phyloP scores from a whole-genome alignment of 53 echinoderm and acorn worm genomes.

The Temnopleurus reevesii region DNA sequence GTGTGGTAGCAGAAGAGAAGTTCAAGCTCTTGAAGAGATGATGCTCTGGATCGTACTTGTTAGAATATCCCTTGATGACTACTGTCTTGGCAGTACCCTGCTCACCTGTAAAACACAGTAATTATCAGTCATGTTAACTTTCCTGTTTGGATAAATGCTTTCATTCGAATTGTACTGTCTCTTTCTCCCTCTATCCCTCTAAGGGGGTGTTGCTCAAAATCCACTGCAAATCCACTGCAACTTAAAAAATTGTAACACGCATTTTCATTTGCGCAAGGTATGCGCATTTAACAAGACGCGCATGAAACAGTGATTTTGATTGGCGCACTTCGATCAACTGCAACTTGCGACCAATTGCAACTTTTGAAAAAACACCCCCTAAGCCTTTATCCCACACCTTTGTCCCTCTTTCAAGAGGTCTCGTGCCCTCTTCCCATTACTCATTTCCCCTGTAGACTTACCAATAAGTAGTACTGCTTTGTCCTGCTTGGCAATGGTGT shows the following conservation, averaged over 20 bases:
- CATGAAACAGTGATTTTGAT: too few relatives aligned
- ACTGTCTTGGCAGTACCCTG: conserved; percentile 99
- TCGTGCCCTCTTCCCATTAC: too few relatives aligned
- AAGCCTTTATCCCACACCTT: too few relatives aligned
- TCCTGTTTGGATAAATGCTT: not conserved
- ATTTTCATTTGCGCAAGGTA: too few relatives aligned
- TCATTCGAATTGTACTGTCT: not conserved
- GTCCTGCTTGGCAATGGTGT: conserved; percentile 82
- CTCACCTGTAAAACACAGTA: conserved; percentile 70
- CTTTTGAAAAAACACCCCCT: too few relatives aligned
- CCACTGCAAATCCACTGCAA: too few relatives aligned
- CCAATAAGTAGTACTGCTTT: conserved; percentile 95
- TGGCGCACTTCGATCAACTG: too few relatives aligned
- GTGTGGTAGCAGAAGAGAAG: conserved; percentile 99
- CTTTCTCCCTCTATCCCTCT: not conserved
- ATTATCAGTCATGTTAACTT: not conserved
- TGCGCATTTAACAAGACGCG: too few relatives aligned
- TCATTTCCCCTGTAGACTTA: conserved; percentile 5
- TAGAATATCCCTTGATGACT: conserved; percentile 93
- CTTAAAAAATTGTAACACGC: too few relatives aligned
- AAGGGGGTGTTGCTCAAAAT: too few relatives aligned
- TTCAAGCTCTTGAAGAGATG: conserved; percentile 93
- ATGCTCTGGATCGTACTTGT: conserved; percentile 88
- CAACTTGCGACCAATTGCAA: too few relatives aligned
- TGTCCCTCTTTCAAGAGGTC: too few relatives aligned